Percentiles rank a stretch among this genome's conserved stretches.
Conservation (phyloP, 1,140 invertebrate species). For the Drosophila albomicans region DNA sequence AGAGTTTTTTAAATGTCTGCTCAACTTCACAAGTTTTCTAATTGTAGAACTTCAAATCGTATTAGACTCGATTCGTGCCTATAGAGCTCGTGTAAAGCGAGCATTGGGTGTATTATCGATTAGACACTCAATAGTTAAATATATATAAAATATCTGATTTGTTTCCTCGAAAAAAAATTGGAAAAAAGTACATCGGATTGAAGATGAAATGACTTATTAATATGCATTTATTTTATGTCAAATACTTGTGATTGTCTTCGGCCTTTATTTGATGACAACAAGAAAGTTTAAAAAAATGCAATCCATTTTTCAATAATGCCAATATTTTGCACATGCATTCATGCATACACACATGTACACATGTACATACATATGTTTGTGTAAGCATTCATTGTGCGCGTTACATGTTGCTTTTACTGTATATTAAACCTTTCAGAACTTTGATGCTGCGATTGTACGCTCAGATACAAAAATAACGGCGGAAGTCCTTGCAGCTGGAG, state of each 20-base stretch:
- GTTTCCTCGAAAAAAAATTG: background rate
- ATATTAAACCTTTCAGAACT: slow-evolving; percentile 87
- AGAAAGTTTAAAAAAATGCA: background rate
- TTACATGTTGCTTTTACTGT: too few relatives aligned
- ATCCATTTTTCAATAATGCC: too few relatives aligned
- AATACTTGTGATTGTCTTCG: background rate
- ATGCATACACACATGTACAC: background rate
- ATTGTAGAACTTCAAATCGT: too few relatives aligned
- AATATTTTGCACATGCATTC: background rate
- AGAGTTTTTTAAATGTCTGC: too few relatives aligned
- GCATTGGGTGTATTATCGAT: too few relatives aligned
- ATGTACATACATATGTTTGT: too few relatives aligned
- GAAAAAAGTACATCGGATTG: background rate
- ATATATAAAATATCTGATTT: too few relatives aligned
- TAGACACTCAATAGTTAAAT: too few relatives aligned
- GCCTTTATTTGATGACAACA: background rate
- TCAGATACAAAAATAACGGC: slow-evolving; percentile 98
- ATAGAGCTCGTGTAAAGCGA: too few relatives aligned
- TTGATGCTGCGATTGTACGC: slow-evolving; percentile 96
- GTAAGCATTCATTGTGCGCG: too few relatives aligned
- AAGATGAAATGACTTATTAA: background rate
- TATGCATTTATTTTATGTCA: background rate
- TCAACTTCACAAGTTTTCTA: too few relatives aligned
- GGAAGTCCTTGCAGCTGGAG: slow-evolving; percentile 92
- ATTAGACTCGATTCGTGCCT: too few relatives aligned